phyloP scores from a whole-genome alignment of 2,888 invertebrate genomes.

The Alentia gelatinosa region DNA sequence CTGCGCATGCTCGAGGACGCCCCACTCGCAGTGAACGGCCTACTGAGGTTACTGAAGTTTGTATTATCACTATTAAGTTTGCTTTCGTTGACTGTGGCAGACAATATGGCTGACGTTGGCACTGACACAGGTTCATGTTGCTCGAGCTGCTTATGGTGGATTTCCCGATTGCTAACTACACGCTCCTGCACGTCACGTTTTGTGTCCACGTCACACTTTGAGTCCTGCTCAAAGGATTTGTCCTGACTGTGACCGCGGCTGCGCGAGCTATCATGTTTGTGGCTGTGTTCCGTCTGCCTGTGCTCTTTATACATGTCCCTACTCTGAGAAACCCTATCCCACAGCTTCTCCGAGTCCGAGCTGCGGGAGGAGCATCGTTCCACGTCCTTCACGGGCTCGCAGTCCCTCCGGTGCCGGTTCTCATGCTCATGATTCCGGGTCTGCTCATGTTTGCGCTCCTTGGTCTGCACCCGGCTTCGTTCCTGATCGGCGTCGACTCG shows the following conservation, averaged over 20 bases:
- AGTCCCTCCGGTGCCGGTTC: not conserved
- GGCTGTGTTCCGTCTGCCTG: not conserved
- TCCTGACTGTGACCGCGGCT: slow-evolving; percentile 36
- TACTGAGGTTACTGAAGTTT: slow-evolving; percentile 17
- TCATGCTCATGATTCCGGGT: slow-evolving; percentile 3
- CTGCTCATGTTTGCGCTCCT: slow-evolving; percentile 33
- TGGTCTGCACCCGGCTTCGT: not conserved
- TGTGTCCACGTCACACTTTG: slow-evolving; percentile 21
- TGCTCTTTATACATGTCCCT: not conserved
- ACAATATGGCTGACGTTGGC: not conserved
- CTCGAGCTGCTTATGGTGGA: not conserved
- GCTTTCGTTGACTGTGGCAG: not conserved
- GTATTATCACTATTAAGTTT: slow-evolving; percentile 31
- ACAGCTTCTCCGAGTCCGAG: slow-evolving; percentile 23
- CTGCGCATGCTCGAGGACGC: not conserved
- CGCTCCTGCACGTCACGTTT: slow-evolving; percentile 2
- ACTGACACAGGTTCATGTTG: not conserved
- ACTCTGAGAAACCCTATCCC: not conserved
- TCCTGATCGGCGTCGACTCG: not conserved
- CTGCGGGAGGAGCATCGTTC: slow-evolving; percentile 8
- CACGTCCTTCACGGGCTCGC: not conserved
- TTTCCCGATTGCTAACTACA: not conserved
- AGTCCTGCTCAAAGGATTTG: slow-evolving; percentile 37
- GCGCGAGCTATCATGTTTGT: not conserved
- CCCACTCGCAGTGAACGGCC: slow-evolving; percentile 18